phyloP scores from a whole-genome alignment of 1,140 invertebrate genomes.

The Brachionus rotundiformis region DNA sequence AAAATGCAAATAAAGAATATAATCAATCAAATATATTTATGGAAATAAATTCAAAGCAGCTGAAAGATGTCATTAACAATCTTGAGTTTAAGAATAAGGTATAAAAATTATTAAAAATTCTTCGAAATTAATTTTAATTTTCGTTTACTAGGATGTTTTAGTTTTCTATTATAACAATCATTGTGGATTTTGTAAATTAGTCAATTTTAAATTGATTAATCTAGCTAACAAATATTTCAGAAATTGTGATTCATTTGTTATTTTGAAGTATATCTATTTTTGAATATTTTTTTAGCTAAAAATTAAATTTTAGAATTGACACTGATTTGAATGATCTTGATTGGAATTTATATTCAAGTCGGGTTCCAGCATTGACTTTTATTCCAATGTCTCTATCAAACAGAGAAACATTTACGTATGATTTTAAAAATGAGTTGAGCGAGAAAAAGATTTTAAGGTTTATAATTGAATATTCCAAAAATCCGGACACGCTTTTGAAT shows the following conservation, averaged over 20 bases:
- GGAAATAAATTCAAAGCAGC: background rate
- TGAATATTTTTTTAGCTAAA: background rate
- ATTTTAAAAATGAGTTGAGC: background rate
- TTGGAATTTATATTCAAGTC: background rate
- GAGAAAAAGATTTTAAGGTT: background rate
- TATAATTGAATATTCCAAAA: background rate
- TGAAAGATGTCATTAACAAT: background rate
- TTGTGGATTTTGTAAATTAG: background rate
- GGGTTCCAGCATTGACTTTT: background rate
- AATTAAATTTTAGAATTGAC: background rate
- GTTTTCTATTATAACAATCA: slow-evolving; percentile 20
- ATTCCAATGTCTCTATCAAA: background rate
- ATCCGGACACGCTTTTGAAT: background rate
- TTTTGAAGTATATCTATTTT: slow-evolving; percentile 22
- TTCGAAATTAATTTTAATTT: background rate
- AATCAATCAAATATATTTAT: background rate
- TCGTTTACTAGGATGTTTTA: background rate
- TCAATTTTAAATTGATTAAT: background rate
- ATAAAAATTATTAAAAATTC: background rate
- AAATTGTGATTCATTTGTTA: background rate
- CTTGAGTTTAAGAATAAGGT: background rate
- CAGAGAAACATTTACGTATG: background rate
- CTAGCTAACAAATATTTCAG: background rate
- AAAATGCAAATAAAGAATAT: background rate
- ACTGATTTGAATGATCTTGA: background rate